Evolutionary conservation across 2,113 vertebrate species (phyloP).

Genomic region (Nerophis lumbriciformis): DNA sequence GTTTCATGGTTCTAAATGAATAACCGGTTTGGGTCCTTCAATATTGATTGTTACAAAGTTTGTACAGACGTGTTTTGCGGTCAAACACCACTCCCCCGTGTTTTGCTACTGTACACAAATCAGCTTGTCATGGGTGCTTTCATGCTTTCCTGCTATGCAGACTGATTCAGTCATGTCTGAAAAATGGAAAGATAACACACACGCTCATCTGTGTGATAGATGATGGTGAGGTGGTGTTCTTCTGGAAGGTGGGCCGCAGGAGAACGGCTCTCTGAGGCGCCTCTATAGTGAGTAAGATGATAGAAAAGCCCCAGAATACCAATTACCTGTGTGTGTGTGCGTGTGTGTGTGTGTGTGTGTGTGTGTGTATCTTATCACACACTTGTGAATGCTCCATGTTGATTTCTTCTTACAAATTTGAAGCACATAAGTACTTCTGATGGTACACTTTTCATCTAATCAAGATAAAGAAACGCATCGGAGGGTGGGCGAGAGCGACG

Average conservation of each 20-base stretch:
- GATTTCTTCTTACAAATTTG: conserved; percentile 5
- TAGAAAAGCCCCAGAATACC: conserved; percentile 32
- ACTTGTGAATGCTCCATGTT: conserved; percentile 19
- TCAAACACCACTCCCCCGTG: conserved; percentile 43
- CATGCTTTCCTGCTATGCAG: conserved; percentile 14
- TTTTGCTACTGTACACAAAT: conserved; percentile 61
- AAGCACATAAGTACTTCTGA: background rate
- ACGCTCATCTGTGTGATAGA: conserved; percentile 23
- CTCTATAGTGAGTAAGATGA: conserved; percentile 17
- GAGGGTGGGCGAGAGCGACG: conserved; percentile 28
- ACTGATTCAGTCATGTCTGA: conserved; percentile 12
- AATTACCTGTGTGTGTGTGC: conserved; percentile 30
- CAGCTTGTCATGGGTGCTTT: conserved; percentile 47
- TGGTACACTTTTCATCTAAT: conserved; percentile 27
- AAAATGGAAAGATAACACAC: conserved; percentile 10
- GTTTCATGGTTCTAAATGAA: conserved; percentile 60
- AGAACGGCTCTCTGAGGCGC: conserved; percentile 23
- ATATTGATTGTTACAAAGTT: conserved; percentile 65
- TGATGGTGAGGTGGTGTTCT: conserved; percentile 19
- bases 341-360: background rate
- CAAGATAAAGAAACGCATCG: conserved; percentile 44
- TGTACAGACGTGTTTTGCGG: conserved; percentile 45
- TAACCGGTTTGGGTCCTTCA: conserved; percentile 54
- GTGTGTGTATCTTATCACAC: conserved; percentile 3
- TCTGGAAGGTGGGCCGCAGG: background rate